Evolutionary conservation across 2,797 vertebrate genomes (phyloP).

Genomic region (Pseudomugil tenellus): DNA sequence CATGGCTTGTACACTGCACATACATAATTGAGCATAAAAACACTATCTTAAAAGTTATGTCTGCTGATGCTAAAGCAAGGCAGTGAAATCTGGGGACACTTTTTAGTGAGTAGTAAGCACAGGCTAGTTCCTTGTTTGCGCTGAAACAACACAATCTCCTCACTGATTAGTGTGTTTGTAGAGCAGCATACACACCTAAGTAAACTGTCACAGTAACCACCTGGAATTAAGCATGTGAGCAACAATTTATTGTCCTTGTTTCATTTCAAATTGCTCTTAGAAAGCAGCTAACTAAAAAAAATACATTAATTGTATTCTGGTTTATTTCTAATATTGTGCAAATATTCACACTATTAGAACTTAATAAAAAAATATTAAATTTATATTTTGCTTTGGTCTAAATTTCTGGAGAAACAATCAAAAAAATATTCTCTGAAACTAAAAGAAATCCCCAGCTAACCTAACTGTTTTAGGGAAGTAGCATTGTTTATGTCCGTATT

Average conservation of each 20-base stretch:
- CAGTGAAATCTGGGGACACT: background rate
- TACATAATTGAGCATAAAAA: background rate
- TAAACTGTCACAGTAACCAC: background rate
- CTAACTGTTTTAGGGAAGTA: background rate
- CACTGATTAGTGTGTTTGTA: background rate
- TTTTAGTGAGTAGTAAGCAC: background rate
- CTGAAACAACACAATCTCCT: background rate
- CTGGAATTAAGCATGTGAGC: background rate
- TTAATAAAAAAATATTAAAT: no score
- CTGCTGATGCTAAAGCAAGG: background rate
- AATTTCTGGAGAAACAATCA: no score
- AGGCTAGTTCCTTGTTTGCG: background rate
- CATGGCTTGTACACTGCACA: constrained; percentile 5
- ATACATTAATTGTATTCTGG: background rate
- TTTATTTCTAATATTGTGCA: background rate
- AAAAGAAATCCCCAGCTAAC: background rate
- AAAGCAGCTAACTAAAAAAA: background rate
- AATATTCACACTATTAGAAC: background rate
- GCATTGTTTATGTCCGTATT: background rate
- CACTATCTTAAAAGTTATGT: constrained; percentile 1
- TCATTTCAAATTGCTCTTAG: background rate
- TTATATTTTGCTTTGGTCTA: no score
- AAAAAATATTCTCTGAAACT: background rate
- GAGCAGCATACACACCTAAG: background rate
- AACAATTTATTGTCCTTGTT: background rate